Base-by-base conservation (phyloP, 2,888 invertebrate genomes). In the Noctua janthina region DNA sequence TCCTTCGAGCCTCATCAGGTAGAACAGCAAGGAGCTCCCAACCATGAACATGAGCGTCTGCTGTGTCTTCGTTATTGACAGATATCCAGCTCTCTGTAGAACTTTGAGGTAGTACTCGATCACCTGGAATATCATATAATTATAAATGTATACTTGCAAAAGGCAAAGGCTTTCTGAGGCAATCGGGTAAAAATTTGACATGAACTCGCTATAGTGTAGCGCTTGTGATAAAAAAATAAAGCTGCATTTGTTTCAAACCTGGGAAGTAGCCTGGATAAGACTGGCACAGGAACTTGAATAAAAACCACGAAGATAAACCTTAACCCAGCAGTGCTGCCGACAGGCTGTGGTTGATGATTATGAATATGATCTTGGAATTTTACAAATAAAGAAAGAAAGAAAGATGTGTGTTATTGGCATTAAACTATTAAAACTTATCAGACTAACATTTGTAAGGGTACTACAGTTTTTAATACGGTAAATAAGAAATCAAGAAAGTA, bases 1-100 rank as follows among this genome's bases (percentile, higher is more conserved):
- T 80, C 96, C 96, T 83, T 97, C 97, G 83, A 96, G 92, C 68
- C 97, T 91, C 96, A 97, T 96, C 11, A 97, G 92, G 83, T 97
- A 97, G 92, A 97, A 97, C 10, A 97, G 94, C 64, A 95, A 79
- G 15, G 96, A 93, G 81, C 96, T 97, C 17, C 97, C 96, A 20
- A 95, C 15, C 97, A 97, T 97, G 85, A 97, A 97, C 90, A 95
- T 87, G 2, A 97, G 71, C 0, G 96, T 96, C 85, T 96, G 95
- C 67, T 93, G 95, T 8, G 94, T 84, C 75, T 91, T 95, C 3
- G 95, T 96, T n/a, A 97, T 89, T 10, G 93, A 90, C 66, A 97
- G 81, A 78, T 93, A 92, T 17, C 95, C 96, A 69, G 94, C 93
- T 86, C 92, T 93, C 80, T 96, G 91, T 13, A 94, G 84, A 29